Evolutionary conservation across 2,797 vertebrate genomes (phyloP), one percentile per base, ranked within the genome.

Genomic region (Spea hammondii): DNA sequence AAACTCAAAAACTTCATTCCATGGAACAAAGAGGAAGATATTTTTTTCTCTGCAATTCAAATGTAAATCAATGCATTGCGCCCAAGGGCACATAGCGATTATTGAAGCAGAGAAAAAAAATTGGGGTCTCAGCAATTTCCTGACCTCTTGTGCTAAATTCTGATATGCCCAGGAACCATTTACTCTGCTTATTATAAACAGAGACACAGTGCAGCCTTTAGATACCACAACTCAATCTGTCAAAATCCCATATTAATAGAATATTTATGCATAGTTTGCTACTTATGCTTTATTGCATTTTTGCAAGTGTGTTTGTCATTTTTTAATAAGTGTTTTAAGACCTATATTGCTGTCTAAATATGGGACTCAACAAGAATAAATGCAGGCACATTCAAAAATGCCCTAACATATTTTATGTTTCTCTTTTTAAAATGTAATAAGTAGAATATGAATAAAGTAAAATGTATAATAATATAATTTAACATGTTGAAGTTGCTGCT

Each of bases 61-160:
- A 81, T 81, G 68, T 67, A 81, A 67, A 81, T 81, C 53, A 68
- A 72, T 77, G 47, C 60, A 77, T 54, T 48, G 47, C n/a, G 69
- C 74, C 69, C 48, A 45, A 64, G 48, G 79, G 69, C 74, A 77
- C 47, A 68, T 50, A 51, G 54, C 53, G 65, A 81, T 81, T 76
- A 77, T 77, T 67, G 74, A 77, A 68, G 54, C 74, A 68, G 55
- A 77, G 69, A 10, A 17, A 72, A 76, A 78, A 76, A 81, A 77
- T 81, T 76, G 74, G 79, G 79, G 74, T 77, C 74, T 81, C 69
- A 72, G 69, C 79, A 81, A 76, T 72, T 78, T 78, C 53, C 32
- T 81, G 74, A 81, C 79, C 79, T 81, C 69, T 67, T 72, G 62
- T 72, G 74, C 73, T 76, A 76, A 65, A 76, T 80, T 72, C 70